phyloP scores from a whole-genome alignment of 2,797 vertebrate species.

The Sebastes taczanowskii region DNA sequence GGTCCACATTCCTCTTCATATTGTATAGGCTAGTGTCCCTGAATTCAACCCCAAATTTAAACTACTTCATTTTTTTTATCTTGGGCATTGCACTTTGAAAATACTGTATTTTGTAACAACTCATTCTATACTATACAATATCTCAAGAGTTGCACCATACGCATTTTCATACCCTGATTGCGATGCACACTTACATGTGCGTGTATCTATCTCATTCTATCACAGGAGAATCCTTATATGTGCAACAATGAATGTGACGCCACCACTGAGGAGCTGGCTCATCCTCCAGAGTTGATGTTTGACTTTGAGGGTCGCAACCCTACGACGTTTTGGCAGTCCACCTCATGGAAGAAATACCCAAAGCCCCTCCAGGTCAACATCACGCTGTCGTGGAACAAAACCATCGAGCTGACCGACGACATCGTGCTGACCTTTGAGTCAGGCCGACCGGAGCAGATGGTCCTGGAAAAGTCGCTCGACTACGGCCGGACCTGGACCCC shows the following conservation, averaged over 20 bases:
- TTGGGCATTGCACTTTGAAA: background rate
- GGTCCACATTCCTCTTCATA: background rate
- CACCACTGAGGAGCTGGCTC: conserved; percentile 92
- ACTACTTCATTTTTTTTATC: background rate
- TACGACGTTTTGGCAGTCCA: conserved; percentile 97
- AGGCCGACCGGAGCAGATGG: conserved; percentile 97
- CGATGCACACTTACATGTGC: background rate
- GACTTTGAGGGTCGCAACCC: conserved; percentile 97
- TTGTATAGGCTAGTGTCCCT: background rate
- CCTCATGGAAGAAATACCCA: conserved; percentile 95
- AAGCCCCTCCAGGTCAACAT: conserved; percentile 96
- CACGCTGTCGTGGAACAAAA: conserved; percentile 98
- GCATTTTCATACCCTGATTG: background rate
- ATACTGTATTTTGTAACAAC: background rate
- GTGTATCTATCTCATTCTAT: background rate
- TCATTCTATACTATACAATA: background rate
- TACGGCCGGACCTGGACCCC: conserved; percentile 97
- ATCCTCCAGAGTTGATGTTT: conserved; percentile 96
- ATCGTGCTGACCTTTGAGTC: conserved; percentile 97
- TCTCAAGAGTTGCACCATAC: background rate
- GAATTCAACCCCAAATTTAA: background rate
- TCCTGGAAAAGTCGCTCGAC: conserved; percentile 96
- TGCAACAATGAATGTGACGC: conserved; percentile 99
- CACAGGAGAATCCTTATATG: conserved; percentile 98
- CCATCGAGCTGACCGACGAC: conserved; percentile 96